Base-by-base conservation (phyloP, 2,888 invertebrate species). In the Apodemia duryi region DNA sequence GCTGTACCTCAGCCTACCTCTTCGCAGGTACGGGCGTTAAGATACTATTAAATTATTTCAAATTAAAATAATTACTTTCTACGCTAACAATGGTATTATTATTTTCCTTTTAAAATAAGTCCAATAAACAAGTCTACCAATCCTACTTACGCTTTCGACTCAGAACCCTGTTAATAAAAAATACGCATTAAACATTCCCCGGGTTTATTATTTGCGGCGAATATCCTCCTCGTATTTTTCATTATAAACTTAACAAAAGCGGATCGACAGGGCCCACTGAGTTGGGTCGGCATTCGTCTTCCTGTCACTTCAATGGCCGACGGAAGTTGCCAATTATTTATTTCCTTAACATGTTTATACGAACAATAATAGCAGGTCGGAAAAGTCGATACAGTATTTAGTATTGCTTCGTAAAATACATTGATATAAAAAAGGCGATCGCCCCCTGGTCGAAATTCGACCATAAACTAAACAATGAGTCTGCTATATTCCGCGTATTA, bases 231-330 rank as follows among this genome's bases (percentile, higher is more conserved):
- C 13, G 57, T 60, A 60, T 60, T 57, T 57, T 57, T 60, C 57
- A 60, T 60, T 60, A 60, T 60, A 60, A 60, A 60, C 57, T 60
- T n/a, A 35, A 60, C 57, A 60, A 60, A 32, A 10, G 60, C 35
- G 60, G n/a, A 32, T 60, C 35, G 57, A 57, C 57, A 35, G 35
- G 46, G 29, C 60, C 35, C 7, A 7, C 13, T 35, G 60, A 60
- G 60, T 60, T 60, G 51, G 63, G 29, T 61, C 54, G 46, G 60
- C 68, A 66, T 68, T 66, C 64, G 60, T 68, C 68, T 68, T 68
- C 65, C 64, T 66, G 67, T 66, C 67, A 66, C 66, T 32, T 66
- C 62, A 66, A 66, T 66, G 35, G 66, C 49, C 62, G 66, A 35
- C 63, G 65, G 52, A 43, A 60, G 65, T 61, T 60, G 60, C 57